phyloP scores from a whole-genome alignment of 2,113 vertebrate genomes.

The Geococcyx californianus region DNA sequence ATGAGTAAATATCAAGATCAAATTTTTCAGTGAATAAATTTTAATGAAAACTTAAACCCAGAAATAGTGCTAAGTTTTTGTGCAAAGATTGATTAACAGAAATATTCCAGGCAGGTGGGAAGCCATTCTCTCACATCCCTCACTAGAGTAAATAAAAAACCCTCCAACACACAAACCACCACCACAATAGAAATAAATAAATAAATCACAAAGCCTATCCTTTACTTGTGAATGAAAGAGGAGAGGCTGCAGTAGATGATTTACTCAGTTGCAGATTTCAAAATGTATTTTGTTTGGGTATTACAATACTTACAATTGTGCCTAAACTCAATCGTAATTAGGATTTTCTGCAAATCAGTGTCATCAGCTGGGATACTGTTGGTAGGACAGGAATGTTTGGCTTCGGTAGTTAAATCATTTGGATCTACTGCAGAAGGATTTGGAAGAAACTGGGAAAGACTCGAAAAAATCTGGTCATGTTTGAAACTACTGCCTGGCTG shows the following conservation, averaged over 20 bases:
- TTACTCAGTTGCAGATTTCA: neutral
- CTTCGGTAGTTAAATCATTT: neutral
- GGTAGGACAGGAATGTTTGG: neutral
- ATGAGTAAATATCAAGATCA: neutral
- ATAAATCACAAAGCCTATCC: neutral
- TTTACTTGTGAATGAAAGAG: neutral
- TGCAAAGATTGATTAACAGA: neutral
- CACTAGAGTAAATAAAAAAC: neutral
- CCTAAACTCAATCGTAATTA: neutral
- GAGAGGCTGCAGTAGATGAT: neutral
- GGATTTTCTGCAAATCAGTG: neutral
- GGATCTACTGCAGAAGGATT: neutral
- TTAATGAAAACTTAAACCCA: neutral
- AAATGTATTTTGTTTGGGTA: neutral
- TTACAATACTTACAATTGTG: neutral
- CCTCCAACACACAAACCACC: neutral
- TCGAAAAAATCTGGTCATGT: neutral
- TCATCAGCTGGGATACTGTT: neutral
- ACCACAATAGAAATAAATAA: too few species aligned
- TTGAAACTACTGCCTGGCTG: neutral
- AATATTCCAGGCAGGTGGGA: neutral
- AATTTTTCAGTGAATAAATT: too few species aligned
- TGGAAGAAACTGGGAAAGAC: neutral
- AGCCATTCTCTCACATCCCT: neutral
- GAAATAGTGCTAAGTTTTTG: neutral